phyloP scores from a whole-genome alignment of 2,113 vertebrate species.

The Corynorhinus townsendii region DNA sequence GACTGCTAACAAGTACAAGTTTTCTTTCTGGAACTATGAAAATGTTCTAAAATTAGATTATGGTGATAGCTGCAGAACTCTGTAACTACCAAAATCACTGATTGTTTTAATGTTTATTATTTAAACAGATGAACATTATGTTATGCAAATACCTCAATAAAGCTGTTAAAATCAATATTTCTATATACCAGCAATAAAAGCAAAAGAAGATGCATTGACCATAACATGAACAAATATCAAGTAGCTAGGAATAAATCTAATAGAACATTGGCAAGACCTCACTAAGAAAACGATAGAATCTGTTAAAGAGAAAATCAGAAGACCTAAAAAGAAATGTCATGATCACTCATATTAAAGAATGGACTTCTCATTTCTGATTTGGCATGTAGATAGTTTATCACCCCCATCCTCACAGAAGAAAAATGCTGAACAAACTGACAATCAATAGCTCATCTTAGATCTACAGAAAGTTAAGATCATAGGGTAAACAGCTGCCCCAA shows the following conservation, averaged over 20 bases:
- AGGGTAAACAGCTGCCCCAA: not conserved
- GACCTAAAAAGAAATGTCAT: not conserved
- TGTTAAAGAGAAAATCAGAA: not conserved
- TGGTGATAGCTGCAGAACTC: too few species aligned
- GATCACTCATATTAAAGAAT: not conserved
- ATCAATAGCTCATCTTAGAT: not conserved
- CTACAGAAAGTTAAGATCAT: not conserved
- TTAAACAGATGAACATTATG: not conserved
- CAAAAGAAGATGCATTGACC: not conserved
- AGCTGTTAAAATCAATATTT: not conserved
- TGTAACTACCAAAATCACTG: not conserved
- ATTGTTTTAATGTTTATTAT: not conserved
- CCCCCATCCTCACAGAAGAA: not conserved
- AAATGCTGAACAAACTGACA: not conserved
- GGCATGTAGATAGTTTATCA: not conserved
- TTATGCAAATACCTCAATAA: not conserved
- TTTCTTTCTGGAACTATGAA: not conserved
- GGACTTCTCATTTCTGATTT: not conserved
- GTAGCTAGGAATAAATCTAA: not conserved
- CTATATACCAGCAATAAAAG: not conserved
- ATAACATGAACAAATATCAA: not conserved
- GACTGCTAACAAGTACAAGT: not conserved
- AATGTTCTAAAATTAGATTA: not conserved
- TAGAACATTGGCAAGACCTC: not conserved
- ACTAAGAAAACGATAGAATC: not conserved